Evolutionary conservation across 2,888 invertebrate genomes (phyloP), one percentile per base, ranked within the genome.

Genomic region (Theodoxus fluviatilis): DNA sequence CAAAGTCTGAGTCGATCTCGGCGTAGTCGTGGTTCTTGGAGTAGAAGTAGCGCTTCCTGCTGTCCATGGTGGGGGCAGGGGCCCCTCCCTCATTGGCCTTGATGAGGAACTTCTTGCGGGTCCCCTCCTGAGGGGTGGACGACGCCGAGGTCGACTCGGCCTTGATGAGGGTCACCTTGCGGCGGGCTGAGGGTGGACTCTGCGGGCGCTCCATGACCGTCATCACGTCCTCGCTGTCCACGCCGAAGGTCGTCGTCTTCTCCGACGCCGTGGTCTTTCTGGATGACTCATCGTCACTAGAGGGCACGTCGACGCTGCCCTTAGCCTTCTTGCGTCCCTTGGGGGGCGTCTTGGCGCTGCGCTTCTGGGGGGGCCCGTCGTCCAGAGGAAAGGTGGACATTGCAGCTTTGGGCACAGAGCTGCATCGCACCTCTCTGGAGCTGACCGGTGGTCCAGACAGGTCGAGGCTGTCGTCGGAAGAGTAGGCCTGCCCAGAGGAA

Each of bases 1-100:
- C 76, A 64, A 78, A 78, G 43, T 78, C 78, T 12, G 80, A 78
- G 57, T 80, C 71, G 64, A 83, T 81, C 75, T 83, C 83, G 31
- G 81, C 82, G 76, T 82, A 82, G 72, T 83, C 83, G 71, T 83
- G 82, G 70, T 77, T 71, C 22, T 78, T 76, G 9, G 81, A 80
- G 65, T 77, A 80, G 61, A 80, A 82, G 61, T 75, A 76, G 49
- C 75, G 73, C 43, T 70, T 70, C 9, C 33, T 37, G 37, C 28
- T 64, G 15, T 59, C 66, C 0, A 31, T 47, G n/a, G 55, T 35
- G 31, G 40, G 55, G 35, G 67, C 59, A 15, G 22, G n/a, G 1
- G n/a, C 2, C 35, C 31, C 61, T 4, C 12, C 18, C n/a, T n/a
- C n/a, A n/a, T n/a, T n/a, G n/a, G n/a, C n/a, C n/a, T n/a, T n/a